Percentiles rank a stretch among this genome's conserved stretches.
Conservation (phyloP, 30 jellyfish, hydroid and myxozoan species). For the Catostylus mosaicus region DNA sequence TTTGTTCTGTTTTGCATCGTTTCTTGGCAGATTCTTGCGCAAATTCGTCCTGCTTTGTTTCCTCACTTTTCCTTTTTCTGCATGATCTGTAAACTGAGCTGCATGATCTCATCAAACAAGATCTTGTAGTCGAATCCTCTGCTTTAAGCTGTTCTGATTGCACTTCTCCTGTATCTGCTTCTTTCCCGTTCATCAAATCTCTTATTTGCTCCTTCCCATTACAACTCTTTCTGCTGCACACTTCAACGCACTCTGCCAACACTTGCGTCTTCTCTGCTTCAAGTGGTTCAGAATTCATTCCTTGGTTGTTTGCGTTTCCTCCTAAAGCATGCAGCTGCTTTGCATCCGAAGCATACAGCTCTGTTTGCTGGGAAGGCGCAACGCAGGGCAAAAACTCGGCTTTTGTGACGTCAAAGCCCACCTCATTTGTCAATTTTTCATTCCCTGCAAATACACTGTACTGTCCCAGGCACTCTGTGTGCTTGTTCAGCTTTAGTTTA, state of each 20-base stretch:
- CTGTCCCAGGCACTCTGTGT: conserved; percentile 2
- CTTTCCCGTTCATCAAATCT: neutral
- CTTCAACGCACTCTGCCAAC: no score
- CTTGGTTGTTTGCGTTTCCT: no score
- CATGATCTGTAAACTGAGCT: conserved; percentile 14
- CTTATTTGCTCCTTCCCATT: neutral
- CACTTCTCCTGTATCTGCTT: neutral
- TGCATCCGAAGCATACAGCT: neutral
- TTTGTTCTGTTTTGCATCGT: neutral
- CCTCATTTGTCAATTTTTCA: conserved; percentile 21
- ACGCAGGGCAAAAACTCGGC: conserved; percentile 16
- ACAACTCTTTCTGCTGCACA: neutral
- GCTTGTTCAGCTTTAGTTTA: conserved; percentile 3
- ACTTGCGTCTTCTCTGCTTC: no score
- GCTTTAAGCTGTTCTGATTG: neutral
- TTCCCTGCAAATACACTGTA: conserved; percentile 56
- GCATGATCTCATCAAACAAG: conserved; percentile 27
- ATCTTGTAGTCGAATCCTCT: neutral
- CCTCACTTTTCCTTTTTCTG: conserved; percentile 11
- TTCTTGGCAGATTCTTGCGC: neutral
- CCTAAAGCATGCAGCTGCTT: no score
- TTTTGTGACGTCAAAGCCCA: conserved; percentile 23
- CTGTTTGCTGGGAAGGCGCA: neutral
- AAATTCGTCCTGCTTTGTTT: neutral
- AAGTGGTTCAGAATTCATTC: no score